A percentile compares a stretch with the other conserved stretches of the same genome.
phyloP scores from a whole-genome alignment of 2,797 vertebrate genomes.

The Scyliorhinus canicula region DNA sequence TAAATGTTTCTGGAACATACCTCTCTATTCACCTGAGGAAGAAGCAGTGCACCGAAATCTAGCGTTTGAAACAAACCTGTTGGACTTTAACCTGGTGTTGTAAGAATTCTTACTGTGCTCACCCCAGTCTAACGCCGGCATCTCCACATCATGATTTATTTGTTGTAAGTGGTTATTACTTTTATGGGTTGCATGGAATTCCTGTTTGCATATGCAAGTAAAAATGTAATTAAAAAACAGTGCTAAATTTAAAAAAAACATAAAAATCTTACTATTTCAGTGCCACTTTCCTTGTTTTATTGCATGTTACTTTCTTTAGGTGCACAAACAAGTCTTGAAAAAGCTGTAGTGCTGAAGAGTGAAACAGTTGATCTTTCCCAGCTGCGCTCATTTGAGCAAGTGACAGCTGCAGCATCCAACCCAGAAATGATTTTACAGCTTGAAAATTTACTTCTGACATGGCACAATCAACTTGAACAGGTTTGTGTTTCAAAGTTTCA shows the following conservation, averaged over 20 bases:
- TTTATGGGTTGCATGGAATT: not conserved
- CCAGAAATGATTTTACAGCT: constrained; percentile 56
- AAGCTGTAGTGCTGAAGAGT: constrained; percentile 58
- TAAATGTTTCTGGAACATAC: too few relatives aligned
- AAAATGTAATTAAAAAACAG: not conserved
- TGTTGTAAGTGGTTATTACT: not conserved
- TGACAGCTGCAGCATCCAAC: constrained; percentile 58
- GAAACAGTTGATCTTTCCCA: constrained; percentile 60
- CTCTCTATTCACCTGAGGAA: too few relatives aligned
- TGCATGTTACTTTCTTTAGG: constrained; percentile 49
- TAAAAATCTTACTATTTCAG: not conserved
- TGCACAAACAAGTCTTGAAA: constrained; percentile 57
- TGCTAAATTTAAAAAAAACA: not conserved
- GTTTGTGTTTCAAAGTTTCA: constrained; percentile 45
- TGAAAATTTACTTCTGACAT: constrained; percentile 65
- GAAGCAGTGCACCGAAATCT: too few relatives aligned
- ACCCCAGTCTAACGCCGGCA: too few relatives aligned
- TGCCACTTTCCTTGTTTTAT: too few relatives aligned
- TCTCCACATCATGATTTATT: too few relatives aligned
- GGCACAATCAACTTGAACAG: constrained; percentile 70
- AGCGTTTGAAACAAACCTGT: too few relatives aligned
- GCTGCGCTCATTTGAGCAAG: constrained; percentile 57
- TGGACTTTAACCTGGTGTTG: too few relatives aligned
- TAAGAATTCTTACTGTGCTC: too few relatives aligned
- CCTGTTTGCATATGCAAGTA: not conserved